Base-by-base conservation (phyloP, 2,113 vertebrate genomes). In the Dipodomys merriami region DNA sequence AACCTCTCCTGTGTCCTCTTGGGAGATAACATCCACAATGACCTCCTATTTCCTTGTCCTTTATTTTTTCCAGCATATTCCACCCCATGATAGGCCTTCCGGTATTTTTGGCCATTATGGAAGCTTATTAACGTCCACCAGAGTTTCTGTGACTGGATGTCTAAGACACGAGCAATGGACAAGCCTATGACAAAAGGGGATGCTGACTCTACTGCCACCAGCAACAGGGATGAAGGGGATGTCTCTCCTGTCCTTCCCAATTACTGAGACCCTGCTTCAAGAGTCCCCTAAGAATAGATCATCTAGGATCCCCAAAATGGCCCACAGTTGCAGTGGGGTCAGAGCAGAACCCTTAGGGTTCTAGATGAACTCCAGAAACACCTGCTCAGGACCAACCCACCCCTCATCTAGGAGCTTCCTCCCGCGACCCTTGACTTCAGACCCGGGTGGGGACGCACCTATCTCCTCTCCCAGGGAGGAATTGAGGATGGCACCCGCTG, bases 401-500 rank as follows among this genome's bases (percentile, higher is more conserved):
- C 60, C 5, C 60, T 5, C 60, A 22, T 62, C 49, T 1, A 1
- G 49, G 49, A 13, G 49, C 5, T 39, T 39, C 39, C 39, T 69
- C 67, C 64, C 82, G 46, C 19, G n/a, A 22, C 15, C 22, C 82
- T 18, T 5, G 29, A 19, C 19, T 11, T 16, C 20, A 1, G 10
- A 6, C 49, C 6, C n/a, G 7, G 5, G 3, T 0, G 0, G 10
- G 8, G 53, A 98, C 99, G 97, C 98, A 99, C 99, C 99, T 85
- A 99, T 99, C 98, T 99, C 99, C 20, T 98, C 97, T 15, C 99
- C 99, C 90, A 99, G 97, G 19, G 98, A 98, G 6, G 99, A 99
- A 96, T 98, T 99, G 88, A 99, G 97, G 97, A 99, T 99, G 95
- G 99, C 99, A 15, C 99, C 99, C 0, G 99, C 99, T 19, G 99